Evolutionary conservation across 2,113 vertebrate species (phyloP).

Genomic region (Tapirus terrestris): DNA sequence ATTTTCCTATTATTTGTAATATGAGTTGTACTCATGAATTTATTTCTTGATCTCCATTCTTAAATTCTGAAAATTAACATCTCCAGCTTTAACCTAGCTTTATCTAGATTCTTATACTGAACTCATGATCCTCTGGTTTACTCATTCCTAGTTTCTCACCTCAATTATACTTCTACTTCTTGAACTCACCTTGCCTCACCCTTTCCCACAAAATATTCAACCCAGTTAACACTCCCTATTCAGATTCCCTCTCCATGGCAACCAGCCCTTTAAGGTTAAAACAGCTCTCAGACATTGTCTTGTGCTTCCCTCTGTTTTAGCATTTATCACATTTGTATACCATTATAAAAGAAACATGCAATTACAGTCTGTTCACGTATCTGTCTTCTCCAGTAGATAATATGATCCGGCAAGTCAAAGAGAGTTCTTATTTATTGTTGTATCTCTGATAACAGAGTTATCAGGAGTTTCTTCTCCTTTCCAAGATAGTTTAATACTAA

Average conservation of each 20-base stretch:
- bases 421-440: not conserved
- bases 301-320: not conserved
- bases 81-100: not conserved
- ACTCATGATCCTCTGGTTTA: not conserved
- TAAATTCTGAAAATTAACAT: constrained; percentile 4
- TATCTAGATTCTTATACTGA: not conserved
- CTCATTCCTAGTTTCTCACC: not conserved
- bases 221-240: not conserved
- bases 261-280: not conserved
- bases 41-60: not conserved
- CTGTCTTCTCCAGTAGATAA: not conserved
- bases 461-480: not conserved
- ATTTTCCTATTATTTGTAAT: not conserved
- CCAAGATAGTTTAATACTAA: not conserved
- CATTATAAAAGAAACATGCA: not conserved
- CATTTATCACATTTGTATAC: not conserved
- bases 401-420: not conserved
- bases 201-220: not conserved
- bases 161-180: not conserved
- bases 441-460: not conserved
- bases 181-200: not conserved
- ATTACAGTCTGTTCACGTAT: not conserved
- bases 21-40: not conserved
- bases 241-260: not conserved
- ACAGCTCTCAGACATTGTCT: not conserved